phyloP scores from a whole-genome alignment of 2,113 vertebrate species.

The Aramus guarauna region DNA sequence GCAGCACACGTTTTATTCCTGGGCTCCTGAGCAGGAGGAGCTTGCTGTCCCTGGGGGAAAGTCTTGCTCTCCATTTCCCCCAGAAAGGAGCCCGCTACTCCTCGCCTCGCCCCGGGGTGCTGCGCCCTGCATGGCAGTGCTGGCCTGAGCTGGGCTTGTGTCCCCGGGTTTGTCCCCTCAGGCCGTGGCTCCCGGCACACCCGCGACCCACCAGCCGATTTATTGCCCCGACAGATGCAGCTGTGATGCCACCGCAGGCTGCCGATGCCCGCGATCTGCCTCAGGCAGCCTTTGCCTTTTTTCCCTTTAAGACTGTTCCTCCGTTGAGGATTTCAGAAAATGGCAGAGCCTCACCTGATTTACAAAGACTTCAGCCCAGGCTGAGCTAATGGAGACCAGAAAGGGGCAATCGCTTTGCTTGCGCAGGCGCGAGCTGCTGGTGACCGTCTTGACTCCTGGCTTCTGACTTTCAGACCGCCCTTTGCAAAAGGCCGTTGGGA shows the following conservation, averaged over 20 bases:
- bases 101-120: not conserved
- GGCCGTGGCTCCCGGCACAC: fast-evolving
- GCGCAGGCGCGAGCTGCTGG: not conserved
- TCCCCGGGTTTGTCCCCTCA: fast-evolving
- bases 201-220: not conserved
- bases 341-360: not conserved
- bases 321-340: not conserved
- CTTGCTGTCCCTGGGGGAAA: too few relatives aligned
- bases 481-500: fast-evolving
- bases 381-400: not conserved
- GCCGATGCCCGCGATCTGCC: not conserved
- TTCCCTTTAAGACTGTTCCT: not conserved
- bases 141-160: not conserved
- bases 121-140: not conserved
- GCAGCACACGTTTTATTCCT: fast-evolving
- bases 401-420: fast-evolving
- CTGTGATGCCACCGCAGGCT: fast-evolving
- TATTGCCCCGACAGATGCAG: not conserved
- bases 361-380: not conserved
- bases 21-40: not conserved
- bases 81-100: fast-evolving
- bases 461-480: not conserved
- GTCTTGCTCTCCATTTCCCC: not conserved
- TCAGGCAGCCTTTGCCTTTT: not conserved
- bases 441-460: fast-evolving